Evolutionary conservation across 2,797 vertebrate species (phyloP).

Genomic region (Trachurus trachurus): DNA sequence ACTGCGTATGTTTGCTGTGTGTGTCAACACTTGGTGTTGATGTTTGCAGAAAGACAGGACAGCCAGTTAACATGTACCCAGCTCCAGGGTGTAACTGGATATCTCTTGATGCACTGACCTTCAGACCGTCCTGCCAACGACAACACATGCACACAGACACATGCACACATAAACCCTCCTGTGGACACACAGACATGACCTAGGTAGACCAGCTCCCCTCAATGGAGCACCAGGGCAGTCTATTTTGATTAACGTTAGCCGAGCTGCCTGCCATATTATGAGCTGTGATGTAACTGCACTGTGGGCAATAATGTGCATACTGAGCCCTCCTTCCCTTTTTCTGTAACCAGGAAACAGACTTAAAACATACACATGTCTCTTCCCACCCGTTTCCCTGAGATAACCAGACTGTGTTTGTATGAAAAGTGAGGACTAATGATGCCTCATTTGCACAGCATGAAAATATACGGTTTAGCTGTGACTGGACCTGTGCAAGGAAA

Average conservation of each 20-base stretch:
- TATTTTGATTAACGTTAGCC: too few species aligned
- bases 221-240: background rate
- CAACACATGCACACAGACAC: conserved; percentile 8
- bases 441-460: conserved; percentile 27
- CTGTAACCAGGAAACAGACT: conserved; percentile 31
- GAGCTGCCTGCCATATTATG: background rate
- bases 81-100: conserved; percentile 44
- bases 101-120: conserved; percentile 54
- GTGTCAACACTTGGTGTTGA: conserved; percentile 16
- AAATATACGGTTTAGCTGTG: conserved; percentile 28
- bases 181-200: background rate
- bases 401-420: conserved; percentile 40
- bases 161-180: conserved; percentile 15
- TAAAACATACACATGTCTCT: conserved; percentile 6
- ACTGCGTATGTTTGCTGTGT: background rate
- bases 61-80: conserved; percentile 30
- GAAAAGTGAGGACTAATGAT: conserved; percentile 10
- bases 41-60: conserved; percentile 10
- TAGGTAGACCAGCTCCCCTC: conserved; percentile 3
- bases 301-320: background rate
- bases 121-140: conserved; percentile 45
- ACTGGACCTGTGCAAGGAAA: conserved; percentile 7
- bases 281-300: background rate
- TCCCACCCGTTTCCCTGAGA: conserved; percentile 61
- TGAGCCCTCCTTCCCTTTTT: conserved; percentile 10